Conservation (phyloP, 2,888 invertebrate genomes). For the Anodontia alba region DNA sequence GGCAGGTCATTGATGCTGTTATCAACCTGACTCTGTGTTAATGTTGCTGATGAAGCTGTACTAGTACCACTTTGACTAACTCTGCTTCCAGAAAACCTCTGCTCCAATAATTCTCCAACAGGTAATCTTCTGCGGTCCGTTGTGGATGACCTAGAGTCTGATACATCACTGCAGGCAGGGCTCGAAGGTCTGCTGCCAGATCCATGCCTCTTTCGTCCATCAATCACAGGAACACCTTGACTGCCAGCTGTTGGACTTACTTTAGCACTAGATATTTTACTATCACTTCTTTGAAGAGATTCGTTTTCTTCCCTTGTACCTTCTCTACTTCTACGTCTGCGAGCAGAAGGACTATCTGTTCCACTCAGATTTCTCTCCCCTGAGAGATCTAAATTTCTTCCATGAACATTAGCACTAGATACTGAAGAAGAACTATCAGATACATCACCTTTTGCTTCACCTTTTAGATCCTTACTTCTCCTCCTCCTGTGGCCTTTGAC, state of each 20-base stretch:
- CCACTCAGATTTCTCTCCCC: conserved; percentile 48
- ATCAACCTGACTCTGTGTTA: conserved; percentile 62
- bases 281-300: conserved; percentile 41
- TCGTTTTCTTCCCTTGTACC: conserved; percentile 38
- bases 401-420: conserved; percentile 53
- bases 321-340: conserved; percentile 69
- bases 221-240: conserved; percentile 73
- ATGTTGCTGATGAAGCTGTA: conserved; percentile 56
- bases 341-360: conserved; percentile 50
- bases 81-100: conserved; percentile 64
- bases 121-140: conserved; percentile 66
- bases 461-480: conserved; percentile 58
- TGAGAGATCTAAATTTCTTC: conserved; percentile 44
- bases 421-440: conserved; percentile 64
- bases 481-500: conserved; percentile 65
- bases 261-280: conserved; percentile 50
- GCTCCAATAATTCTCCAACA: conserved; percentile 75
- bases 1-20: conserved; percentile 58
- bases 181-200: conserved; percentile 79
- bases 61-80: conserved; percentile 58
- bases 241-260: conserved; percentile 62
- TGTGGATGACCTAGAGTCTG: conserved; percentile 54
- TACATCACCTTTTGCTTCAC: conserved; percentile 48
- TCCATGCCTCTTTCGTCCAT: conserved; percentile 73
- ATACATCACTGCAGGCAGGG: conserved; percentile 69